phyloP scores from a whole-genome alignment of 2,888 invertebrate species.

The Malacosoma neustria region DNA sequence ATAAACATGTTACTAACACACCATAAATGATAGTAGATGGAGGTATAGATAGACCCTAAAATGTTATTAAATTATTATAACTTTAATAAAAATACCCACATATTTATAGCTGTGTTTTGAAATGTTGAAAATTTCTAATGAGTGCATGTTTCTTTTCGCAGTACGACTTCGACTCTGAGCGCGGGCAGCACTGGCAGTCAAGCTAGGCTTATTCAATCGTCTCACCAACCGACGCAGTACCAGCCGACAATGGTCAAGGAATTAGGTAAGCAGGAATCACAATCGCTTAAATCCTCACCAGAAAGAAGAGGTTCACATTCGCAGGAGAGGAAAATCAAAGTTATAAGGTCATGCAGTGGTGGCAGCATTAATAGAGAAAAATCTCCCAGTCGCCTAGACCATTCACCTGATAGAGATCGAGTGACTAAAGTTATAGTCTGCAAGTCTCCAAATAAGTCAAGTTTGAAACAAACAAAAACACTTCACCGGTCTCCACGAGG shows the following conservation, averaged over 20 bases:
- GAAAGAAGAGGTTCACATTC: slow-evolving; percentile 42
- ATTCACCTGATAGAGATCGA: slow-evolving; percentile 55
- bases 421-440: slow-evolving; percentile 68
- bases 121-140: too few relatives aligned
- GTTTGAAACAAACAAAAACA: slow-evolving; percentile 53
- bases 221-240: slow-evolving; percentile 93
- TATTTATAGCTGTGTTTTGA: too few relatives aligned
- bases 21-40: too few relatives aligned
- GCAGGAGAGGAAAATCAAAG: slow-evolving; percentile 55
- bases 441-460: slow-evolving; percentile 67
- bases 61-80: too few relatives aligned
- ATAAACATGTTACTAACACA: too few relatives aligned
- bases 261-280: slow-evolving; percentile 84
- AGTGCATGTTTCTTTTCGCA: slow-evolving; percentile 57
- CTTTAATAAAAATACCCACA: too few relatives aligned
- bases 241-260: slow-evolving; percentile 92
- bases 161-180: slow-evolving; percentile 94
- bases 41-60: too few relatives aligned
- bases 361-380: slow-evolving; percentile 60
- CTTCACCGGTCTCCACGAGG: slow-evolving; percentile 69
- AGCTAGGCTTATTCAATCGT: slow-evolving; percentile 94
- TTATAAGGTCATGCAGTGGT: slow-evolving; percentile 73
- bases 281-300: slow-evolving; percentile 69
- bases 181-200: slow-evolving; percentile 95
- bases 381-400: slow-evolving; percentile 50